Conservation (phyloP, 2,888 invertebrate species). For the Oscheius sp. region DNA sequence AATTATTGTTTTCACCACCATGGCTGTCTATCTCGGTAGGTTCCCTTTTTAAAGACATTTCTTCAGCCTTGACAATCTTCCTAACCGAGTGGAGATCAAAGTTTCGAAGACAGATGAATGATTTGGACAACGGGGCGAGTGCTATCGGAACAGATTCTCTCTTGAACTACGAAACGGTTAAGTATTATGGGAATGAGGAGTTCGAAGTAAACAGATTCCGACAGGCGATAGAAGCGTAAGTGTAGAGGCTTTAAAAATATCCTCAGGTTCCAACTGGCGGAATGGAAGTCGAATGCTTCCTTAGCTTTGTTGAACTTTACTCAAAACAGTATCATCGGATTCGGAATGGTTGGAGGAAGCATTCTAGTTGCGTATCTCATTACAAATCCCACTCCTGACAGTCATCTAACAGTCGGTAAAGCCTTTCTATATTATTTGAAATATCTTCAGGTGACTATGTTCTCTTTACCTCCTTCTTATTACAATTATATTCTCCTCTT, state of each 20-base stretch:
- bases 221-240: constrained; percentile 82
- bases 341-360: constrained; percentile 80
- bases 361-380: constrained; percentile 89
- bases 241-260: neutral
- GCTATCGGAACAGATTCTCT: constrained; percentile 89
- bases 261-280: constrained; percentile 79
- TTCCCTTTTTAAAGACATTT: neutral
- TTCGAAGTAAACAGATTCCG: constrained; percentile 88
- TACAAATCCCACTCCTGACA: constrained; percentile 40
- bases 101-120: constrained; percentile 90
- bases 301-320: constrained; percentile 88
- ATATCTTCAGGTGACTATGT: constrained; percentile 98
- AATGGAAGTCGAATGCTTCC: constrained; percentile 86
- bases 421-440: too few species aligned
- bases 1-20: constrained; percentile 89
- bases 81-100: constrained; percentile 99
- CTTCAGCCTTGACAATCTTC: constrained; percentile 82
- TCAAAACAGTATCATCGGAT: constrained; percentile 88
- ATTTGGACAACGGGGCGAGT: constrained; percentile 89
- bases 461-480: constrained; percentile 90
- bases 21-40: constrained; percentile 89
- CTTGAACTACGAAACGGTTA: constrained; percentile 95
- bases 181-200: constrained; percentile 92
- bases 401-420: constrained; percentile 76
- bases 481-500: constrained; percentile 89